Conservation (phyloP, 1,140 invertebrate species). For the Lordiphosa collinella region DNA sequence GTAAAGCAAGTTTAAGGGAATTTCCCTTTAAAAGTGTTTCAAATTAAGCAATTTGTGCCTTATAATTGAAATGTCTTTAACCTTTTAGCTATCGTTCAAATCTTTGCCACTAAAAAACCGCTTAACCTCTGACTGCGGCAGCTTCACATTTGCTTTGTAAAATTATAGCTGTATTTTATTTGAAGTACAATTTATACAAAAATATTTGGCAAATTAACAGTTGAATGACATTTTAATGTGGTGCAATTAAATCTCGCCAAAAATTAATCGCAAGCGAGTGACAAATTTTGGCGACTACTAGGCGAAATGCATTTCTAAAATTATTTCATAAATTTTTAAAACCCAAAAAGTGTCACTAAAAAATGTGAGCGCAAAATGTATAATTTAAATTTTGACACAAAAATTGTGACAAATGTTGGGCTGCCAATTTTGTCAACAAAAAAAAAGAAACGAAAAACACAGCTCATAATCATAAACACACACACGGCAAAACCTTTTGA, state of each 20-base stretch:
- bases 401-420: slow-evolving; percentile 68
- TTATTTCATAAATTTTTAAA: slow-evolving; percentile 67
- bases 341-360: slow-evolving; percentile 60
- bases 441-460: slow-evolving; percentile 40
- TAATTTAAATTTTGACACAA: slow-evolving; percentile 50
- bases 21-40: no score
- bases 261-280: slow-evolving; percentile 60
- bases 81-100: no score
- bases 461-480: slow-evolving; percentile 66
- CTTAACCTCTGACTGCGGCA: no score
- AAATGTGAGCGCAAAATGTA: slow-evolving; percentile 50
- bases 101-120: no score
- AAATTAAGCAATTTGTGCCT: no score
- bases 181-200: no score
- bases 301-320: slow-evolving; percentile 45
- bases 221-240: slow-evolving; percentile 75
- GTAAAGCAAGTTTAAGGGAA: no score
- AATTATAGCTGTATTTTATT: no score
- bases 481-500: slow-evolving; percentile 26
- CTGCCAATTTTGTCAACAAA: slow-evolving; percentile 67
- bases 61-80: no score
- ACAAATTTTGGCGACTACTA: slow-evolving; percentile 34
- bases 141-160: no score
- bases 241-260: slow-evolving; percentile 53
- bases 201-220: slow-evolving; percentile 12